Base-by-base conservation (phyloP, 2,888 invertebrate genomes). In the Agapostemon virescens region DNA sequence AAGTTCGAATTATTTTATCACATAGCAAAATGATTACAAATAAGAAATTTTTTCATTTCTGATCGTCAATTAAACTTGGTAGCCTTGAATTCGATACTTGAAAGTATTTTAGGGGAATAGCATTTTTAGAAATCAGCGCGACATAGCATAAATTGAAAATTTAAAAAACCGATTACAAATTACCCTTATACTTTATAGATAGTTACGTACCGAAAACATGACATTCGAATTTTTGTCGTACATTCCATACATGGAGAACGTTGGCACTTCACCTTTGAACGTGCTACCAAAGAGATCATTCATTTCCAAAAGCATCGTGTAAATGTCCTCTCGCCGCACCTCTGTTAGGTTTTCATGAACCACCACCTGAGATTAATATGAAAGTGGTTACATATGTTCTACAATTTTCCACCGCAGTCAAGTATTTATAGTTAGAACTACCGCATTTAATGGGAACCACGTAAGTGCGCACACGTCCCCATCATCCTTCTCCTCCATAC, bases 201-300 rank as follows among this genome's bases (percentile, higher is more conserved):
- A 72, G 40, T 55, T 17, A 90, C 92, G 86, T 86, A 93, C 93
- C 64, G 93, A 95, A 88, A 97, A 97, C 55, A 97, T 92, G 0
- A 97, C 93, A 88, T 96, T 94, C 33, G 93, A 93, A 81, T 94
- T 92, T 55, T 94, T 95, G 84, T 96, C 96, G 87, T 94, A 97
- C 0, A 94, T 92, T 0, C 96, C 96, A 84, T 95, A 97, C 93
- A 97, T 93, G 0, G 95, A 94, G 86, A 97, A 96, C 83, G 96
- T 94, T 0, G 94, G 94, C 0, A 94, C 95, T 23, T 94, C 94
- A 5, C 93, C 93, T 71, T 93, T 93, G n/a, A 72, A 94, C 58
- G 93, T 93, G 89, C 94, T 94, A 61, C 97, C 97, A 90, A 97
- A 97, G 42, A 96, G 91, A 85, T 94, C 93, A 89, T 97, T 96